Conservation (phyloP, 2,888 invertebrate genomes). For the Tanypteryx hageni region DNA sequence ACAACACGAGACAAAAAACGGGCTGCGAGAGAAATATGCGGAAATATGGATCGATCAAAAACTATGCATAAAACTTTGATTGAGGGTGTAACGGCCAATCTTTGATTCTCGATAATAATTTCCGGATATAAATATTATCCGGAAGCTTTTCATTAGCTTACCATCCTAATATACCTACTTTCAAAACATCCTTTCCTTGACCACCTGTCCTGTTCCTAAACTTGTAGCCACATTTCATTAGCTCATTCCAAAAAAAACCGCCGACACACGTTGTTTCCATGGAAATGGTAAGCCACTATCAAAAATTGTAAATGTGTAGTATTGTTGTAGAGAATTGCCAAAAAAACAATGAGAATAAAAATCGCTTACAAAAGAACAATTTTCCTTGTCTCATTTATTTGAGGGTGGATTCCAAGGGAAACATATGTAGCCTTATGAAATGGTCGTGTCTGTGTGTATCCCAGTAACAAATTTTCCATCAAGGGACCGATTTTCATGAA, state of each 20-base stretch:
- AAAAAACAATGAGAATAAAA: constrained; percentile 61
- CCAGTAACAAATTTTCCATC: no score
- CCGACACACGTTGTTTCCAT: constrained; percentile 62
- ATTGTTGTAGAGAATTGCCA: constrained; percentile 63
- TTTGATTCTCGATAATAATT: not conserved
- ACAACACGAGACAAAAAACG: no score
- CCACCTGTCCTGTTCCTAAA: constrained; percentile 3
- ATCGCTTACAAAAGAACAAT: constrained; percentile 54
- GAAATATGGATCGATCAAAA: no score
- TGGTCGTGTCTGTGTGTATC: no score
- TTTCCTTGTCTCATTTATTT: not conserved
- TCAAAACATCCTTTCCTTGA: not conserved
- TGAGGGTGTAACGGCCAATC: constrained; percentile 29
- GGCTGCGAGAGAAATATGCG: no score
- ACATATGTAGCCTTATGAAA: no score
- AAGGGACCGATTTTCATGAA: no score
- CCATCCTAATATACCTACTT: not conserved
- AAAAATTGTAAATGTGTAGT: constrained; percentile 62
- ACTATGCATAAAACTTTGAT: not conserved
- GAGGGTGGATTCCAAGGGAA: no score
- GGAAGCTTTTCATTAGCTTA: constrained; percentile 29
- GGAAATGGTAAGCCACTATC: constrained; percentile 63
- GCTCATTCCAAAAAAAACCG: constrained; percentile 43
- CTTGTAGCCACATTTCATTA: constrained; percentile 28
- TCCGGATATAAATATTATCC: constrained; percentile 19